A percentile compares a stretch with the other conserved stretches of the same genome.
Evolutionary conservation across 2,888 invertebrate genomes (phyloP).

Genomic region (Germaria angustata): DNA sequence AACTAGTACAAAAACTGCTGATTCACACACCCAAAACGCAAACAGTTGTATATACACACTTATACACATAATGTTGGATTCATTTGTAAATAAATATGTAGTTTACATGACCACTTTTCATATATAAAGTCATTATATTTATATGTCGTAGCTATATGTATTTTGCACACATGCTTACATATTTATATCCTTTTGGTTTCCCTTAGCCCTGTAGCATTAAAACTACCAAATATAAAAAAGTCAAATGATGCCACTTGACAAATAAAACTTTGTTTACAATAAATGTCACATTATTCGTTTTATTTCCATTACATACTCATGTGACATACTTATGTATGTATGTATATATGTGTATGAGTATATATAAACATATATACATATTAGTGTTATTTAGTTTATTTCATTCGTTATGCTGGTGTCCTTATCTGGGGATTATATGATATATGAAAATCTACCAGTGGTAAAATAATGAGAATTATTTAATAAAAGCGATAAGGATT

Average conservation of each 20-base stretch:
- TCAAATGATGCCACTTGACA: slow-evolving; percentile 58
- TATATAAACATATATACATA: background rate
- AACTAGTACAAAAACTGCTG: too few species aligned
- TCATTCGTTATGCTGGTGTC: slow-evolving; percentile 1
- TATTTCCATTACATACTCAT: background rate
- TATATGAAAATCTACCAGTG: slow-evolving; percentile 13
- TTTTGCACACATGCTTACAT: too few species aligned
- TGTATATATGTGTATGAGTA: background rate
- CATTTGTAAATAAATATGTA: too few species aligned
- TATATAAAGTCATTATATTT: too few species aligned
- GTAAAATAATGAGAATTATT: slow-evolving; percentile 32
- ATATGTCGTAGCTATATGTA: too few species aligned
- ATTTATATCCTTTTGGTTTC: slow-evolving; percentile 13
- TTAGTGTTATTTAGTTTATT: background rate
- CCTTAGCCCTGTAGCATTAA: background rate
- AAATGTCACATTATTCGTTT: slow-evolving; percentile 14
- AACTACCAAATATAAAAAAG: slow-evolving; percentile 20
- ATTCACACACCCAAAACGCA: too few species aligned
- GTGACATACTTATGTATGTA: too few species aligned
- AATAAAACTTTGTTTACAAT: slow-evolving; percentile 52
- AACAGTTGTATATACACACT: background rate
- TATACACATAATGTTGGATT: background rate
- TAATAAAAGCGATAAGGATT: slow-evolving; percentile 15
- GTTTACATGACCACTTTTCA: too few species aligned
- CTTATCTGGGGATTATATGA: slow-evolving; percentile 23